Percentiles rank a stretch among this genome's conserved stretches.
phyloP scores from a whole-genome alignment of 1,140 invertebrate genomes.

The Octopus sinensis region DNA sequence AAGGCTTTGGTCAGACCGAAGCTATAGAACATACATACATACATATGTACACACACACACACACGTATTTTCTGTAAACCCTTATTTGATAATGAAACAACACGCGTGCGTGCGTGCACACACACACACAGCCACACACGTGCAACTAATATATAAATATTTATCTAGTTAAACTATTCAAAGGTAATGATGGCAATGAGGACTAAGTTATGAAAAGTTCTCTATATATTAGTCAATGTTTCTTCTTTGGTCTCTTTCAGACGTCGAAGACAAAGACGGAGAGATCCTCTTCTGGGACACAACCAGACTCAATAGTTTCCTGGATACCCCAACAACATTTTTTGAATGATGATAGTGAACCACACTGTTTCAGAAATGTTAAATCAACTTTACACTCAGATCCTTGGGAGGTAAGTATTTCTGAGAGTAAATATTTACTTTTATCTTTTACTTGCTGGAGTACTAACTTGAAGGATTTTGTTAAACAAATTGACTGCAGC shows the following conservation, averaged over 20 bases:
- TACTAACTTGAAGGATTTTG: too few species aligned
- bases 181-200: background rate
- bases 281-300: background rate
- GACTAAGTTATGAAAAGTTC: too few species aligned
- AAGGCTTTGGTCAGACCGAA: too few species aligned
- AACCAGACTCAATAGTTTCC: background rate
- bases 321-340: background rate
- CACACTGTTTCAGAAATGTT: background rate
- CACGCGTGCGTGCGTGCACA: background rate
- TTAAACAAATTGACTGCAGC: too few species aligned
- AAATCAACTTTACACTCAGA: background rate
- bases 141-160: background rate
- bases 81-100: too few species aligned
- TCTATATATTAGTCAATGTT: background rate
- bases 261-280: background rate
- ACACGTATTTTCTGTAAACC: too few species aligned
- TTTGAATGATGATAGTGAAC: background rate
- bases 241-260: background rate
- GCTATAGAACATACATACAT: too few species aligned
- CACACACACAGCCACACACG: background rate
- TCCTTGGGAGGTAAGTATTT: conserved; percentile 4
- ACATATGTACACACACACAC: too few species aligned
- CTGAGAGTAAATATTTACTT: too few species aligned
- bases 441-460: too few species aligned
- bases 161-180: background rate